Conservation (phyloP, 2,797 vertebrate genomes). For the Hoplostethus mediterraneus region DNA sequence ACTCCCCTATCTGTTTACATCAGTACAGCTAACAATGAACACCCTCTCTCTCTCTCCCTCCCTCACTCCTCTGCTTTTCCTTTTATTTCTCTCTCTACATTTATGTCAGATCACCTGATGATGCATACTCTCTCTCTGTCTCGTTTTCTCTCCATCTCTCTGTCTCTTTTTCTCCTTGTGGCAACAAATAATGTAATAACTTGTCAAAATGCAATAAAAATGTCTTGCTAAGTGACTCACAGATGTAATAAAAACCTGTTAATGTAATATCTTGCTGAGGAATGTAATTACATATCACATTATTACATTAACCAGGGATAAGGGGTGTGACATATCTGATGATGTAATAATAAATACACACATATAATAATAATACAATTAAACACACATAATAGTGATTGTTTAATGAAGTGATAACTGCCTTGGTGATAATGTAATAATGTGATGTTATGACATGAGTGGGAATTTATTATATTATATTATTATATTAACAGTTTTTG, state of each 20-base stretch:
- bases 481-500: too few relatives aligned
- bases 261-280: not conserved
- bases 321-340: too few relatives aligned
- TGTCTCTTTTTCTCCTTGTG: slow-evolving; percentile 8
- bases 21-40: slow-evolving; percentile 58
- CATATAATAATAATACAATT: too few relatives aligned
- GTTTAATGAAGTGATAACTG: too few relatives aligned
- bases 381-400: too few relatives aligned
- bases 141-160: slow-evolving; percentile 8
- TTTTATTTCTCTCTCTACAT: slow-evolving; percentile 46
- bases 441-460: too few relatives aligned
- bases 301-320: too few relatives aligned
- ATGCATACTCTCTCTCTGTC: slow-evolving; percentile 14
- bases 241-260: not conserved
- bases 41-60: slow-evolving; percentile 52
- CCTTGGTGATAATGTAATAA: too few relatives aligned
- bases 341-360: too few relatives aligned
- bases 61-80: slow-evolving; percentile 26
- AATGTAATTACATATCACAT: too few relatives aligned
- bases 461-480: too few relatives aligned
- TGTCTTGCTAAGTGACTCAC: not conserved
- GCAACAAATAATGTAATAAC: not conserved
- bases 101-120: slow-evolving; percentile 49
- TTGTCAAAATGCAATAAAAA: not conserved
- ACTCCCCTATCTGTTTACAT: slow-evolving; percentile 65